Percentiles rank a stretch among this genome's conserved stretches.
phyloP scores from a whole-genome alignment of 2,797 vertebrate genomes.

The Pangasius sanitwongsei region DNA sequence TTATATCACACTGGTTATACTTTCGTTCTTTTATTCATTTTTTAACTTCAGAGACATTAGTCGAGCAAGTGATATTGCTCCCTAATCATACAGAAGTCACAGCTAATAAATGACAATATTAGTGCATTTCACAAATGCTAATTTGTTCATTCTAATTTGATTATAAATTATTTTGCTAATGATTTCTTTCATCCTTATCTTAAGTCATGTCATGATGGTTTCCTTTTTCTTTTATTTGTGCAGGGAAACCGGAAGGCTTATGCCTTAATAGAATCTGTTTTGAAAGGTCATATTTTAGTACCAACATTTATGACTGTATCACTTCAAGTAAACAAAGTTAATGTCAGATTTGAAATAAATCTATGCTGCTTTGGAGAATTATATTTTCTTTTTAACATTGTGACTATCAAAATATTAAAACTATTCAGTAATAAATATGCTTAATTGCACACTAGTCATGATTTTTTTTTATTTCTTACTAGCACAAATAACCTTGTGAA shows the following conservation, averaged over 20 bases:
- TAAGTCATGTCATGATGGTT: not conserved
- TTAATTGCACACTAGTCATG: not conserved
- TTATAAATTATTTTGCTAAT: not conserved
- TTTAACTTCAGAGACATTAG: not conserved
- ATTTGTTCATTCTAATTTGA: not conserved
- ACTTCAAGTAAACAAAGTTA: constrained; percentile 10
- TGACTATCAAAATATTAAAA: not conserved
- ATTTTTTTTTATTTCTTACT: not conserved
- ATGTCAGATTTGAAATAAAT: constrained; percentile 32
- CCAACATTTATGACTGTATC: not conserved
- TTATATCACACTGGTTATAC: not conserved
- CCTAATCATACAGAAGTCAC: not conserved
- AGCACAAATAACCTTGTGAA: not conserved
- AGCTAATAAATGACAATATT: not conserved
- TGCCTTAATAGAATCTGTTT: constrained; percentile 2
- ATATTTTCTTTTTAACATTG: not conserved
- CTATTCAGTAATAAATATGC: not conserved
- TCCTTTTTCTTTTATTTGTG: not conserved
- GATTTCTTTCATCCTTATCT: not conserved
- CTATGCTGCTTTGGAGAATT: not conserved
- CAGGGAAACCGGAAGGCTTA: not conserved
- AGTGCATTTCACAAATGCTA: not conserved
- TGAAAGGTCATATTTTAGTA: constrained; percentile 16
- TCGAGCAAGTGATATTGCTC: not conserved
- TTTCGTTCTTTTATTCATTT: not conserved